Base-by-base conservation (phyloP, 2,888 invertebrate genomes). In the Brenthis hecate region DNA sequence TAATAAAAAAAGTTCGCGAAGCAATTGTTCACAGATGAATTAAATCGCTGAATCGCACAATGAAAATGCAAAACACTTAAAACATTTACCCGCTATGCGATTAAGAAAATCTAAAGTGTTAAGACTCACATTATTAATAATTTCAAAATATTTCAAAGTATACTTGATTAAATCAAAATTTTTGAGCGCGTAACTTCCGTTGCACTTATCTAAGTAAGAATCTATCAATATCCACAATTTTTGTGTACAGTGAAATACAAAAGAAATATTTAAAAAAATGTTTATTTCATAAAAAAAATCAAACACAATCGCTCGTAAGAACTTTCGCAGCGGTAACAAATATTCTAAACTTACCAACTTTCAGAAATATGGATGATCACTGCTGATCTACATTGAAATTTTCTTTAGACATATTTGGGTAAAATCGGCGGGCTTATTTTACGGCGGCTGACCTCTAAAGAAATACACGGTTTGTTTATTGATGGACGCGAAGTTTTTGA, bases 391-490 rank as follows among this genome's bases (percentile, higher is more conserved):
- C 28, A 60, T 32, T n/a, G 23, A 50, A 50, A 13, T n/a, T 23
- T 0, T 58, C 48, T 48, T 60, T n/a, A 13, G 54, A 48, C 58
- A 55, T 36, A 55, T 66, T 54, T 54, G 11, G 6, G 8, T 11
- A 2, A 28, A 56, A 56, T 13, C 16, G 23, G 43, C 11, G 60
- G 14, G 3, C 11, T n/a, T 6, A 50, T 32, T 13, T 50, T 28
- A 60, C 32, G 47, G 48, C 47, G 47, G 50, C 23, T 19, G 65
- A 65, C 62, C 57, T 65, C 61, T 68, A 65, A 65, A 54, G 67
- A 65, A 66, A 66, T 61, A 68, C 65, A 36, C 57, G 36, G 36
- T 43, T 70, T 62, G 72, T 70, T 63, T 67, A 70, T 68, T 55
- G 65, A 65, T 64, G 63, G 43, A 8, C 60, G 56, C 65, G 60